These are phyloP conservation scores for Julus scandinavius DNA, from an alignment of 2,888 invertebrate genomes.

Conservation along the genomic window DNA sequence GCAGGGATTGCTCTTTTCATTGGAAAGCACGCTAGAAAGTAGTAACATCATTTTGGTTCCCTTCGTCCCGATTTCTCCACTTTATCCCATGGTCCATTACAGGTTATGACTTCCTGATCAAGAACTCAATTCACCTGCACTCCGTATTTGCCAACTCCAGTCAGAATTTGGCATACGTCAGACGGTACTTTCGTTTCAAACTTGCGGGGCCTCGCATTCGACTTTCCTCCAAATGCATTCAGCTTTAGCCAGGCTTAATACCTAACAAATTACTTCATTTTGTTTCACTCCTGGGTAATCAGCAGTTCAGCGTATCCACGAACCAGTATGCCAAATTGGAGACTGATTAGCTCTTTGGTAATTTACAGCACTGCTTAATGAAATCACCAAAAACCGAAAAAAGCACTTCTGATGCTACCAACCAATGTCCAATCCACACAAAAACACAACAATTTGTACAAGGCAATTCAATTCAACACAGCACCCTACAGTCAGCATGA, in stretches of 20 bases:
- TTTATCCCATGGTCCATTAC: neutral
- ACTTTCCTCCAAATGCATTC: neutral
- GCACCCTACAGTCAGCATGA: too few relatives aligned
- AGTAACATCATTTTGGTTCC: constrained; percentile 15
- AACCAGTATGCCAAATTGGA: neutral
- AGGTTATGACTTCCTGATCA: constrained; percentile 24
- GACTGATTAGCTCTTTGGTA: neutral
- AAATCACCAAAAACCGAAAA: neutral
- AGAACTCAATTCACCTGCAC: constrained; percentile 4
- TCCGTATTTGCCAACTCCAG: neutral
- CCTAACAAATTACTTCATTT: neutral
- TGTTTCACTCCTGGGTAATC: constrained; percentile 17
- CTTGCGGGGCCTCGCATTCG: neutral
- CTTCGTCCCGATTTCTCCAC: neutral
- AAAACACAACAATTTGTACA: too few relatives aligned
- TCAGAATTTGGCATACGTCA: neutral
- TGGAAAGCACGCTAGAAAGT: constrained; percentile 33
- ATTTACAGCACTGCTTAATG: neutral
- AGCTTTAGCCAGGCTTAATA: neutral
- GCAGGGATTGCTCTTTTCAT: neutral
- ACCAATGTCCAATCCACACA: too few relatives aligned
- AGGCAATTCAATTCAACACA: too few relatives aligned
- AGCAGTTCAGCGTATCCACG: neutral
- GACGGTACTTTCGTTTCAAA: neutral
- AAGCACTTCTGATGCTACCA: too few relatives aligned